Base-by-base conservation (phyloP, 2,113 vertebrate genomes). In the Pachyramphus minor region DNA sequence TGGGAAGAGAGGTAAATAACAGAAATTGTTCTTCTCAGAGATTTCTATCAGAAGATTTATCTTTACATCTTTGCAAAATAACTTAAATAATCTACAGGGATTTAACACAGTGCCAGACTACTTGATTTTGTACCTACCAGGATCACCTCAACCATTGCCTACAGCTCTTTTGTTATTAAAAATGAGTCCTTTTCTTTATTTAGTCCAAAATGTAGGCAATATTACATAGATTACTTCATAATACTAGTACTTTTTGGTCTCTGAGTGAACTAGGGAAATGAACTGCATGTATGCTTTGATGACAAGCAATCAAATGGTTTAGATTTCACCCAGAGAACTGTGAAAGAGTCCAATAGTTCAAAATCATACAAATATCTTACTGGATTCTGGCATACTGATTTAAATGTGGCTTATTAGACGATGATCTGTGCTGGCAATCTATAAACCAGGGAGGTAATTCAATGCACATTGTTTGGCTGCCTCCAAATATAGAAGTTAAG, bases 141-240 rank as follows among this genome's bases (percentile, higher is more conserved):
- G 81, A 90, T 93, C 82, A 94, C 63, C 59, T 90, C 55, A 69
- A 47, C 33, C 35, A 88, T 58, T 77, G 95, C 93, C 91, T 96
- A 88, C 71, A 91, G 94, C 78, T 67, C 75, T 88, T 94, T 72
- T 83, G 49, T 93, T 97, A 96, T 97, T 93, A 97, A 96, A 95
- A 96, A 82, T 44, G 24, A 91, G 67, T 82, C 22, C 24, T 87
- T 89, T 71, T 71, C 72, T 89, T 75, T 80, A 88, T 71, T 24
- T 93, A 59, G 75, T 86, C 75, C 33, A 67, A 90, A 95, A 90
- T 47, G 42, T 85, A 91, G 60, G 74, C 59, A 91, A 93, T 96
- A 96, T 95, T 96, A 90, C 50, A 93, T 12, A 91, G 67, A 95
- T 96, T 95, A 95, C 55, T 90, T 95, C 53, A 90, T 96, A 95